Base-by-base conservation (phyloP, 2,797 vertebrate genomes). In the Sebastes dallii region DNA sequence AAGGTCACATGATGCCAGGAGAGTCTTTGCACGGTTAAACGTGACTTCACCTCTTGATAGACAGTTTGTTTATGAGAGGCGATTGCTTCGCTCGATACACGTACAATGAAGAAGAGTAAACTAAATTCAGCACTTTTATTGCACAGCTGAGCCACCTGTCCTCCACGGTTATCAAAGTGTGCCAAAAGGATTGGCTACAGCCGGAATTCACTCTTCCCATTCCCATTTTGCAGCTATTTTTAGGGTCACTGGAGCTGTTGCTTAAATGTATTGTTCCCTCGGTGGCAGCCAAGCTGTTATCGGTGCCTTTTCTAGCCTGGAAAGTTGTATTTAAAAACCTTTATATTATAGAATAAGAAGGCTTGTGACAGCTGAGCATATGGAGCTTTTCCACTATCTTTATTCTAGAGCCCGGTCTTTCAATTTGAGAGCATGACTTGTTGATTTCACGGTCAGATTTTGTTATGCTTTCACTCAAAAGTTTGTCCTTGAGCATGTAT, bases 131-230 rank as follows among this genome's bases (percentile, higher is more conserved):
- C 52, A 18, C 27, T 73, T 87, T 81, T 62, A 81, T 75, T 86
- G 79, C 72, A 61, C 88, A 91, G 86, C 88, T 89, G 85, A 82
- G 89, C 77, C 86, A 68, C 73, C 72, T 30, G 22, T 56, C 79
- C 54, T 74, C 50, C 50, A 3, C 22, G 72, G 66, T 84, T 85
- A 86, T 85, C 81, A 86, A 34, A 64, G 71, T 77, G 65, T 81
- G 75, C 72, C 66, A 50, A 84, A 90, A 80, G 59, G 61, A 90
- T 89, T 74, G 65, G 85, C 72, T 65, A 36, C 69, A 74, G 74
- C 61, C 52, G 16, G n/a, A 84, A 79, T 80, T 72, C 75, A 78
- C 50, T 78, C 67, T 77, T 68, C 36, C 36, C 36, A 72, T 73
- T 88, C 66, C 54, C 46, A 77, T 85, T 86, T 82, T 64, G 10